A percentile compares a stretch with the other conserved stretches of the same genome.
phyloP scores from a whole-genome alignment of 2,888 invertebrate genomes.

The Chymomyza procnemis region DNA sequence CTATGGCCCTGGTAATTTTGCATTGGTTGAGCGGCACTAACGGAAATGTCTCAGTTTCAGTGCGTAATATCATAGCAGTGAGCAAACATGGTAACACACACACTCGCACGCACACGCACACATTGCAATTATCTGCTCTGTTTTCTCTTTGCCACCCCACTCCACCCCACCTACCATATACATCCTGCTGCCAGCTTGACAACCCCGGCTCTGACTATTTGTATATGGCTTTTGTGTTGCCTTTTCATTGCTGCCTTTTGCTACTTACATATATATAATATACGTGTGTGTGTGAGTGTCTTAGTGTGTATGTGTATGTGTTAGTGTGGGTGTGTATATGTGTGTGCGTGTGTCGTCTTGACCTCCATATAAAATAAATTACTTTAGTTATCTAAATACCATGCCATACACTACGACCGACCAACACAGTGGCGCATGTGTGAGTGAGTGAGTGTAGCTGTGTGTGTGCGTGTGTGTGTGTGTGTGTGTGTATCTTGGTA shows the following conservation, averaged over 20 bases:
- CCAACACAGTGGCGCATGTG: not conserved
- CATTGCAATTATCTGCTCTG: not conserved
- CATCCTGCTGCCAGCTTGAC: not conserved
- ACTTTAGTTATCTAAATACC: slow-evolving; percentile 75
- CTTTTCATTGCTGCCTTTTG: slow-evolving; percentile 38
- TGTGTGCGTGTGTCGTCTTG: slow-evolving; percentile 50
- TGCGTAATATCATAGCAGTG: slow-evolving; percentile 57
- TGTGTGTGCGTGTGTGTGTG: not conserved
- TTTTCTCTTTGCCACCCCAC: not conserved
- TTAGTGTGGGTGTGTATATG: slow-evolving; percentile 63
- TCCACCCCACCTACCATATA: no score
- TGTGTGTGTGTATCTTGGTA: not conserved
- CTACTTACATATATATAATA: slow-evolving; percentile 50
- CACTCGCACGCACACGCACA: slow-evolving; percentile 4
- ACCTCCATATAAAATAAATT: slow-evolving; percentile 77
- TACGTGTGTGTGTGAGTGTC: slow-evolving; percentile 63
- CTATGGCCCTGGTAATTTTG: slow-evolving; percentile 1
- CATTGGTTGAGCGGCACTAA: slow-evolving; percentile 35
- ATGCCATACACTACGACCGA: not conserved
- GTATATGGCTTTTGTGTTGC: slow-evolving; percentile 2
- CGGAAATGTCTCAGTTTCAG: slow-evolving; percentile 70
- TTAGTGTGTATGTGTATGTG: slow-evolving; percentile 58
- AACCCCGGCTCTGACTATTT: not conserved
- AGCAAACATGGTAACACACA: slow-evolving; percentile 19
- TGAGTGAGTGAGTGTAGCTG: not conserved